Conservation (phyloP, 2,797 vertebrate species). For the Phataginus tetradactyla region DNA sequence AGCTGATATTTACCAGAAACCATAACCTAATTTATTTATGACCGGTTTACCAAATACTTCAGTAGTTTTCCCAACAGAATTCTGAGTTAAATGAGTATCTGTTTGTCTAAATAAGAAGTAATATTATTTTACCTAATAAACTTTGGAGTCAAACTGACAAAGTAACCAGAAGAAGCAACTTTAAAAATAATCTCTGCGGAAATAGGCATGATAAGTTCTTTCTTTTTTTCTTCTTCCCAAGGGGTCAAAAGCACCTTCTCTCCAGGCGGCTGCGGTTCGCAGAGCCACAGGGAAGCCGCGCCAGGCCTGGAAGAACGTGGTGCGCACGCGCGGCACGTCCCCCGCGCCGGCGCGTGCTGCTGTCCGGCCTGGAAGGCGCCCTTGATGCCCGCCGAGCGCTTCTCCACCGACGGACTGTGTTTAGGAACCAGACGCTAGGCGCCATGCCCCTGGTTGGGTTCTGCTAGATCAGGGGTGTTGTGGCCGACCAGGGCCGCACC, state of each 20-base stretch:
- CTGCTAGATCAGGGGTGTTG: slow-evolving; percentile 92
- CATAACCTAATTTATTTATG: neutral
- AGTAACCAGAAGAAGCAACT: neutral
- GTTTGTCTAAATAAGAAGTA: neutral
- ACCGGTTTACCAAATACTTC: slow-evolving; percentile 37
- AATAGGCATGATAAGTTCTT: neutral
- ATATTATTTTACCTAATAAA: slow-evolving; percentile 12
- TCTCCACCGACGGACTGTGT: slow-evolving; percentile 92
- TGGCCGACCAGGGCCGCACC: slow-evolving; percentile 91
- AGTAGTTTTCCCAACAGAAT: neutral
- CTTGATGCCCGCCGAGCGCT: slow-evolving; percentile 92
- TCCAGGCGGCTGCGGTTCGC: accelerated
- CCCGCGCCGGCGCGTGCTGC: slow-evolving; percentile 91
- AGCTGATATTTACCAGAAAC: neutral
- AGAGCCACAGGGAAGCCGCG: accelerated
- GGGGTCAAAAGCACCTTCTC: neutral
- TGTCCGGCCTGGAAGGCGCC: slow-evolving; percentile 91
- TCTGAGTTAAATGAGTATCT: neutral
- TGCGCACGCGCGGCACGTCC: slow-evolving; percentile 89
- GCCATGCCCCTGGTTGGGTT: slow-evolving; percentile 93
- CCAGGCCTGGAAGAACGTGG: neutral
- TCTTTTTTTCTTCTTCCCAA: neutral
- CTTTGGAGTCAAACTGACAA: neutral
- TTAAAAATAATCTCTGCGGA: neutral
- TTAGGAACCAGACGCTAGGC: slow-evolving; percentile 92